Evolutionary conservation across 1,140 invertebrate species (phyloP).

Genomic region (Parasteatoda tepidariorum): DNA sequence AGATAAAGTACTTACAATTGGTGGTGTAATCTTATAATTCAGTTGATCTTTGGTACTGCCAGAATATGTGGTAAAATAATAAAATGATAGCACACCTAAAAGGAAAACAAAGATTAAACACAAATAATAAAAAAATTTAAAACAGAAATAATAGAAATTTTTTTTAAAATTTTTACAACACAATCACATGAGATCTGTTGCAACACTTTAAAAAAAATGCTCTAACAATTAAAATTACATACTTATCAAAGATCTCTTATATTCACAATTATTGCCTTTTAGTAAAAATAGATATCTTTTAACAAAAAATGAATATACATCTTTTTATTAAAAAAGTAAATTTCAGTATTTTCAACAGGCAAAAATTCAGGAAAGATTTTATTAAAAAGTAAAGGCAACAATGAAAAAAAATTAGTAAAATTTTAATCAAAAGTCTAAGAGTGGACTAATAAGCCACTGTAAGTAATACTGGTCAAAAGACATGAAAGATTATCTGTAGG

Average conservation of each 20-base stretch:
- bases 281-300: no score
- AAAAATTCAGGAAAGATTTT: no score
- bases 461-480: neutral
- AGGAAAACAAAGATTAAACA: no score
- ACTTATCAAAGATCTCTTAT: neutral
- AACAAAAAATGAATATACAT: no score
- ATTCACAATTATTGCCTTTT: neutral
- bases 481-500: neutral
- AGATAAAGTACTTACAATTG: conserved; percentile 65
- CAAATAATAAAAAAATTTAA: no score
- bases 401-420: neutral
- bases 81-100: conserved; percentile 32
- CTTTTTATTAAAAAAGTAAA: no score
- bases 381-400: no score
- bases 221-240: neutral
- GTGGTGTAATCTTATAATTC: conserved; percentile 74
- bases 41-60: conserved; percentile 66
- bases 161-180: neutral
- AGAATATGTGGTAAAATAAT: conserved; percentile 23
- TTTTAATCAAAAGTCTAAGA: neutral
- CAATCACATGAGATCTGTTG: no score
- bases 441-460: neutral
- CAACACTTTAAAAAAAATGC: neutral
- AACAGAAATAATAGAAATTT: conserved; percentile 49
- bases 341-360: no score